Base-by-base conservation (phyloP, 2,113 vertebrate species). In the Strix aluco region DNA sequence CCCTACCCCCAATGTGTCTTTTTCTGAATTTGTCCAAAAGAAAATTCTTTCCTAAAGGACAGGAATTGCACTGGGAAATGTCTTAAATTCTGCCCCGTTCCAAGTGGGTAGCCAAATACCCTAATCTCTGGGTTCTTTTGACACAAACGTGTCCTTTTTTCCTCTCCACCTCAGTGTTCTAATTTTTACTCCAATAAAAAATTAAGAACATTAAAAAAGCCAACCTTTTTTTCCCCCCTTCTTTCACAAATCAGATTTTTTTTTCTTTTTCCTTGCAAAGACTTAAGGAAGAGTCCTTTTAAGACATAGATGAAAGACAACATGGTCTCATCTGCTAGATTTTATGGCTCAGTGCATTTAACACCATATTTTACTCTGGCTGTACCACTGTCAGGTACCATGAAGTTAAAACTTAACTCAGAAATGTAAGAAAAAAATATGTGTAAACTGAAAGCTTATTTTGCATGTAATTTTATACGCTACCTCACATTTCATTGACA, bases 361-460 rank as follows among this genome's bases (percentile, higher is more conserved):
- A 72, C 69, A 61, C 40, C 0, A 0, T 57, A 67, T 67, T 94
- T 93, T 65, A 81, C 59, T 84, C 71, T 75, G 69, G 21, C 21
- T 94, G 61, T 40, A 51, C 29, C 73, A 75, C 40, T 82, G 62
- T 40, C 88, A 91, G 83, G 52, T 58, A 91, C 34, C 46, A n/a
- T 30, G 49, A 86, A 89, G 83, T 66, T 54, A 86, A 89, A 96
- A 66, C 62, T 52, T 87, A 71, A 69, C 71, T 89, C 29, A 66
- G 55, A 92, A 86, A 77, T 22, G 20, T 26, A 82, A 91, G 62
- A 10, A 86, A 66, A 84, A 67, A 72, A 52, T 4, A 77, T 59
- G n/a, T 90, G 66, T 90, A 92, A 96, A 80, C 29, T 7, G 62
- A 80, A 95, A 88, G 49, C 70, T 95, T 59, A 79, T 73, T 96